A percentile compares a stretch with the other conserved stretches of the same genome.
phyloP scores from a whole-genome alignment of 2,113 vertebrate species.

The Pangasianodon hypophthalmus region DNA sequence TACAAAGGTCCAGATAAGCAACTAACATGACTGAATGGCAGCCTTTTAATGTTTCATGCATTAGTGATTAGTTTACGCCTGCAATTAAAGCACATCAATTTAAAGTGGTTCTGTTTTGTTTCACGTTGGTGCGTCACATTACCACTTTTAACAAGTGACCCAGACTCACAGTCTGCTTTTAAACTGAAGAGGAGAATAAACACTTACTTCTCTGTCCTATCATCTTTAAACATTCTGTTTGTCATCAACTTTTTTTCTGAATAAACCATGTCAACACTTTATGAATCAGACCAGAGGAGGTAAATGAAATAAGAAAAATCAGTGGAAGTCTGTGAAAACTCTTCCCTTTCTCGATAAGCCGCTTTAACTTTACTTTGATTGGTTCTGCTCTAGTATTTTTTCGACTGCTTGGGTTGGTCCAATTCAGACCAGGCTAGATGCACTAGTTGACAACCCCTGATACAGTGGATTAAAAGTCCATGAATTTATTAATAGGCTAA shows the following conservation, averaged over 20 bases:
- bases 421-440: not conserved
- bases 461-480: not conserved
- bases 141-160: not conserved
- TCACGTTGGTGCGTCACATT: not conserved
- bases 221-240: not conserved
- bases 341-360: not conserved
- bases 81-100: not conserved
- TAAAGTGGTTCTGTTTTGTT: not conserved
- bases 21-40: not conserved
- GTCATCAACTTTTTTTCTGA: not conserved
- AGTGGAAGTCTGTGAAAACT: not conserved
- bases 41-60: not conserved
- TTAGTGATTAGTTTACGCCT: not conserved
- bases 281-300: not conserved
- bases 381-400: not conserved
- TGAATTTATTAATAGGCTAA: not conserved
- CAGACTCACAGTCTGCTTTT: not conserved
- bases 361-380: not conserved
- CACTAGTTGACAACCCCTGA: not conserved
- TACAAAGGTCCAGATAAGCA: not conserved
- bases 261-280: not conserved
- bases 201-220: not conserved
- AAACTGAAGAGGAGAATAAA: not conserved
- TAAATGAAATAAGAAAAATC: not conserved
- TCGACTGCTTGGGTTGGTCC: not conserved